Base-by-base conservation (phyloP, 2,888 invertebrate species). In the Galerucella nymphaeae region DNA sequence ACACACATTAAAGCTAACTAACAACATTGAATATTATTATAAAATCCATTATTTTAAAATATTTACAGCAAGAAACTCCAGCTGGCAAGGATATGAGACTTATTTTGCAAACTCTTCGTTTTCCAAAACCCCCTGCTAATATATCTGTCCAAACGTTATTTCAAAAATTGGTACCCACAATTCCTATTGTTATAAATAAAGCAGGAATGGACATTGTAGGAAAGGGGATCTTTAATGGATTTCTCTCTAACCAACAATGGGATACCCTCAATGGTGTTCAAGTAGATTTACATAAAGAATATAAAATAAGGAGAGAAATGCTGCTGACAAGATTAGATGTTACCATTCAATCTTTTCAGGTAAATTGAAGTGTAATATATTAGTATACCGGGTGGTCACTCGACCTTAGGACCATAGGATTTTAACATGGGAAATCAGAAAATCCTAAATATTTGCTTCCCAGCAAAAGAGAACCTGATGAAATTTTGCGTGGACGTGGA, bases 321-420 rank as follows among this genome's bases (percentile, higher is more conserved):
- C 89, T 99, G 76, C 88, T 98, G 8, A 96, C 96, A 66, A 89
- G 99, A 64, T 87, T 99, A 48, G 98, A 99, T 85, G 97, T 98
- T 73, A 99, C 99, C 0, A 92, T 99, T 81, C 96, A 97, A 86
- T 98, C 98, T 68, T 99, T 99, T 86, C 93, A 96, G 90, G 96
- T 94, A 84, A 59, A 30, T 30, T 30, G 30, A 30, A 30, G 8
- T 30, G 8, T 6, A 30, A 30, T 30, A 30, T 30, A 30, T 8
- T 8, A 30, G 8, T 30, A 30, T 30, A n/a, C n/a, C n/a, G n/a
- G n/a, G n/a, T n/a, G n/a, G n/a, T n/a, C n/a, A n/a, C n/a, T n/a
- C n/a, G n/a, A n/a, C n/a, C n/a, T n/a, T n/a, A n/a, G n/a, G n/a
- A n/a, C n/a, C n/a, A n/a, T n/a, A n/a, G n/a, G n/a, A n/a, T n/a